These are phyloP conservation scores for Seriola aureovittata DNA, from an alignment of 2,113 vertebrate species.

Conservation along the genomic window DNA sequence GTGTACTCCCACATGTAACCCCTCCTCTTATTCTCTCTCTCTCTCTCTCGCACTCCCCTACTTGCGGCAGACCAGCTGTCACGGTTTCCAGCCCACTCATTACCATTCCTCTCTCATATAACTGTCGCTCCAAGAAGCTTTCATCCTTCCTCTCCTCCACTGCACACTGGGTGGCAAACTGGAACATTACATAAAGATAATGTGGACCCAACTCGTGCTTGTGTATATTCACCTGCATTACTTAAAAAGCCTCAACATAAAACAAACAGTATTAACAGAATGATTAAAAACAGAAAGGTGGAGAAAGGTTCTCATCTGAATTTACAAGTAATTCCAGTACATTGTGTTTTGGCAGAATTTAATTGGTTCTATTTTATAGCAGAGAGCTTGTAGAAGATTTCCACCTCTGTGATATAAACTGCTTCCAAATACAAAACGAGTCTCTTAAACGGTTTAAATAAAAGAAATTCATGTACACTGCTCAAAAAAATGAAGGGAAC, in stretches of 20 bases:
- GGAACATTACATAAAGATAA: constrained; percentile 59
- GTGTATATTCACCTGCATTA: constrained; percentile 4
- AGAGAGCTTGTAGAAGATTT: not conserved
- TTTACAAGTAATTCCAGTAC: not conserved
- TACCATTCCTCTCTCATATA: constrained; percentile 51
- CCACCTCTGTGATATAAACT: not conserved
- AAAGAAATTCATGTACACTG: no score
- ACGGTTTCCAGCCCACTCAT: constrained; percentile 82
- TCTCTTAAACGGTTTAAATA: no score
- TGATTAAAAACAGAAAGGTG: not conserved
- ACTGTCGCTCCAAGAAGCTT: constrained; percentile 62
- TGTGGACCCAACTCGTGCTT: constrained; percentile 21
- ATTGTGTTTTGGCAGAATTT: not conserved
- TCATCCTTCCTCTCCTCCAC: constrained; percentile 54
- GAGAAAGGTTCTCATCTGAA: not conserved
- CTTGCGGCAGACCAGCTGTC: constrained; percentile 73
- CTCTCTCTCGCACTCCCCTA: constrained; percentile 25
- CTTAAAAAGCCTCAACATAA: not conserved
- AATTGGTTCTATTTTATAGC: not conserved
- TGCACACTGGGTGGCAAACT: constrained; percentile 46
- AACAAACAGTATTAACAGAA: not conserved
- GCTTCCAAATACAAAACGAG: no score
- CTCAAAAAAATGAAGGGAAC: no score
- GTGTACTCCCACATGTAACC: constrained; percentile 68
- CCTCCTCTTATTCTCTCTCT: constrained; percentile 53